These are phyloP conservation scores for Thinocorus orbignyianus DNA, from an alignment of 2,113 vertebrate genomes.

Conservation along the genomic window DNA sequence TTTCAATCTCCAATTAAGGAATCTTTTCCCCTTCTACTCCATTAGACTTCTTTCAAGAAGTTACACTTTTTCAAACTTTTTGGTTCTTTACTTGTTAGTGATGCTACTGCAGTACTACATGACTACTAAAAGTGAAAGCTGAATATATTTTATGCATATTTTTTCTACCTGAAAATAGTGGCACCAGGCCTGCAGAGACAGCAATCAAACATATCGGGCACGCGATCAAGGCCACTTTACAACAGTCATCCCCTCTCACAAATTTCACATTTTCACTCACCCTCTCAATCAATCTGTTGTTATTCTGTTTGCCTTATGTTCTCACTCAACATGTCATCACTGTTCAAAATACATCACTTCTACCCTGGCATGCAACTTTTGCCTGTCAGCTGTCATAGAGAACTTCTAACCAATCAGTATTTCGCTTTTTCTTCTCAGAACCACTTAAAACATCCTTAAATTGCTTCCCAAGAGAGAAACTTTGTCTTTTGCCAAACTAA, in stretches of 20 bases:
- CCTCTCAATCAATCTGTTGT: conserved; percentile 64
- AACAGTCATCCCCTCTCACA: conserved; percentile 3
- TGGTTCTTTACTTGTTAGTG: background rate
- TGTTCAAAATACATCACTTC: conserved; percentile 34
- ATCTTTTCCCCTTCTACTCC: rapidly evolving
- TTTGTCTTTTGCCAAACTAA: background rate
- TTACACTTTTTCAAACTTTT: background rate
- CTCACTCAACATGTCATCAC: conserved; percentile 60
- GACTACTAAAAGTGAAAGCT: background rate
- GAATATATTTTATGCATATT: background rate
- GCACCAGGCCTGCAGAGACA: conserved; percentile 7
- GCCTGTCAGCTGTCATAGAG: conserved; percentile 16
- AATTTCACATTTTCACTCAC: conserved; percentile 46
- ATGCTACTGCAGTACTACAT: background rate
- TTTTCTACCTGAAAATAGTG: conserved; percentile 6
- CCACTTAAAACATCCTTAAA: background rate
- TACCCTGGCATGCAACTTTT: conserved; percentile 9
- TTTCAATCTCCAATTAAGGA: background rate
- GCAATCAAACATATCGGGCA: background rate
- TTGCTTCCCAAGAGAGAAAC: background rate
- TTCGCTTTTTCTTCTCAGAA: background rate
- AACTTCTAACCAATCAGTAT: conserved; percentile 48
- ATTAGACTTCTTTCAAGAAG: background rate
- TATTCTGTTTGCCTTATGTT: conserved; percentile 68
- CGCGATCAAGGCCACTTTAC: background rate